These are phyloP conservation scores for Hermetia illucens DNA, from an alignment of 1,140 invertebrate species.

Conservation along the genomic window DNA sequence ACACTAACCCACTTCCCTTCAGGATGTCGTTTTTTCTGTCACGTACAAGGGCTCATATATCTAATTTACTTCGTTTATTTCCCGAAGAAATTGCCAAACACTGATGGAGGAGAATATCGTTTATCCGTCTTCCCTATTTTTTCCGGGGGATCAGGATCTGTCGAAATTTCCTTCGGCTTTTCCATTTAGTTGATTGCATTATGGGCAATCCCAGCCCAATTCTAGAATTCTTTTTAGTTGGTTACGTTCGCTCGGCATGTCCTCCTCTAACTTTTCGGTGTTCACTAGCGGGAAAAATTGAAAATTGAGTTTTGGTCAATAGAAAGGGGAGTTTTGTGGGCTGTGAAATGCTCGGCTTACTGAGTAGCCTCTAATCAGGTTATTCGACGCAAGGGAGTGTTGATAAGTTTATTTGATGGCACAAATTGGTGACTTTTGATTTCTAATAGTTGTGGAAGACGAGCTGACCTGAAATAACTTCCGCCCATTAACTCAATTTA, in stretches of 20 bases:
- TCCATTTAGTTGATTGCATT: background rate
- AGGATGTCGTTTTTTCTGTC: background rate
- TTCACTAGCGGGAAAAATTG: background rate
- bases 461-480: no score
- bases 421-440: background rate
- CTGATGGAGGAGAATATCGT: no score
- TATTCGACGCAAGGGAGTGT: background rate
- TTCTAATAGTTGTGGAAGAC: no score
- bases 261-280: no score
- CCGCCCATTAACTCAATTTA: no score
- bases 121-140: no score
- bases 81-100: background rate
- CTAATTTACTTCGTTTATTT: slow-evolving; percentile 1
- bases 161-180: background rate
- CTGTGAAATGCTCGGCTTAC: background rate
- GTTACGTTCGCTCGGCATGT: no score
- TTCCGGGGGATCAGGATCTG: background rate
- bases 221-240: no score
- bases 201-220: background rate
- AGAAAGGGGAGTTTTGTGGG: background rate
- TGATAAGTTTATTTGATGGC: background rate
- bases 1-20: background rate
- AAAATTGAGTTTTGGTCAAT: background rate
- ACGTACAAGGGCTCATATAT: background rate
- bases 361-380: background rate